Base-by-base conservation (phyloP, 2,888 invertebrate species). In the Eumerus sabulonum region DNA sequence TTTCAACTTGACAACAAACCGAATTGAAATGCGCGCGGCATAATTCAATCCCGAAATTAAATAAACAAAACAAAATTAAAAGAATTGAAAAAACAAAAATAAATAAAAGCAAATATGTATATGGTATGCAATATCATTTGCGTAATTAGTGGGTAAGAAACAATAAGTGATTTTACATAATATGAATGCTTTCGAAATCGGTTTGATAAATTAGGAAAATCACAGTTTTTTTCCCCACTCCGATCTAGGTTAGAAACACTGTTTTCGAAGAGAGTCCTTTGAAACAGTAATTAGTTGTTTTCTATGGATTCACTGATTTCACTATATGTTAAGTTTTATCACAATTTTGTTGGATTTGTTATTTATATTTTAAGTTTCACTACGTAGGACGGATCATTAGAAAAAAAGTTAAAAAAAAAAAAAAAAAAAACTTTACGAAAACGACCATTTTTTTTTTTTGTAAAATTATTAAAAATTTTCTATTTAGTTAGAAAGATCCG, bases 1-100 rank as follows among this genome's bases (percentile, higher is more conserved):
- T 50, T 66, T 76, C 60, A 66, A 70, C 50, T 74, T 47, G 57
- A 50, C 63, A 70, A 54, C 47, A 64, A 40, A 71, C 17, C 18
- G 48, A 71, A 71, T 71, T 71, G 71, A 71, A 71, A 71, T 71
- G 71, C 71, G 71, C 71, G 62, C 71, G 50, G 56, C 71, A 71
- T 71, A 63, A 54, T 18, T n/a, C n/a, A n/a, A n/a, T n/a, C n/a
- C n/a, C n/a, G n/a, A n/a, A n/a, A n/a, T 47, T 45, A 74, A 47
- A 54, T 18, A 5, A 13, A 38, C 50, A 19, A 71, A 47, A 54
- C 19, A 16, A 38, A 48, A 64, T n/a, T n/a, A 19, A 45, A 54
- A 12, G 11, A 27, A n/a, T n/a, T n/a, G n/a, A 40, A 11, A 40
- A 40, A 40, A n/a, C 40, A 27, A 27, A 40, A 51, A 47, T 14